Evolutionary conservation across 2,113 vertebrate species (phyloP).

Genomic region (Dermatemys mawii): DNA sequence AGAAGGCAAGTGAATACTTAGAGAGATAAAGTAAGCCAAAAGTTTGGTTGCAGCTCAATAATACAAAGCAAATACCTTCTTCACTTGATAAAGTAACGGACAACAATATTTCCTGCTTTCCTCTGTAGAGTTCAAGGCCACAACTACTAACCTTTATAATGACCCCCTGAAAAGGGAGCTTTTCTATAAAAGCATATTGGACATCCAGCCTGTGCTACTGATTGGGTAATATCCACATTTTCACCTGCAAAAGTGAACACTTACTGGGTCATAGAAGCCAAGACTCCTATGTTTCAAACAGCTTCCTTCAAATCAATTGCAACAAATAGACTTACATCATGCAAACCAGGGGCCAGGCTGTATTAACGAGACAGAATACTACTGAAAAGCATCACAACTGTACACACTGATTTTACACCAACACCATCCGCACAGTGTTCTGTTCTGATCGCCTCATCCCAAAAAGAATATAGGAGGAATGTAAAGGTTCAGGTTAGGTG

Average conservation of each 20-base stretch:
- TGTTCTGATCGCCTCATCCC: neutral
- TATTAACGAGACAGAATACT: neutral
- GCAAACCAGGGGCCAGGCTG: neutral
- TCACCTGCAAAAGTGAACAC: neutral
- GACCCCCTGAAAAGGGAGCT: no score
- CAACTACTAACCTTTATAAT: neutral
- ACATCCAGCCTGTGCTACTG: neutral
- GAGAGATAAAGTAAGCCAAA: neutral
- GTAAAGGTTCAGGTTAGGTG: neutral
- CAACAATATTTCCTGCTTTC: neutral
- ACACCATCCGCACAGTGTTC: neutral
- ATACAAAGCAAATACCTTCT: neutral
- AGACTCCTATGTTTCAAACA: neutral
- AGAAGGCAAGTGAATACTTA: neutral
- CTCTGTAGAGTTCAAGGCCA: neutral
- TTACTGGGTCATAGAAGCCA: neutral
- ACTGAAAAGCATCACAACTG: neutral
- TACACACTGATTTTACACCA: accelerated
- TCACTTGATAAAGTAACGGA: no score
- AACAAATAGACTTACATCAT: neutral
- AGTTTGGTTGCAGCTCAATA: neutral
- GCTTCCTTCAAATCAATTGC: neutral
- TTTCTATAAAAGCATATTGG: neutral
- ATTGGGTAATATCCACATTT: neutral
- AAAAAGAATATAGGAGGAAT: neutral